A percentile compares a stretch with the other conserved stretches of the same genome.
phyloP scores from a whole-genome alignment of 2,113 vertebrate species.

The Nicator chloris region DNA sequence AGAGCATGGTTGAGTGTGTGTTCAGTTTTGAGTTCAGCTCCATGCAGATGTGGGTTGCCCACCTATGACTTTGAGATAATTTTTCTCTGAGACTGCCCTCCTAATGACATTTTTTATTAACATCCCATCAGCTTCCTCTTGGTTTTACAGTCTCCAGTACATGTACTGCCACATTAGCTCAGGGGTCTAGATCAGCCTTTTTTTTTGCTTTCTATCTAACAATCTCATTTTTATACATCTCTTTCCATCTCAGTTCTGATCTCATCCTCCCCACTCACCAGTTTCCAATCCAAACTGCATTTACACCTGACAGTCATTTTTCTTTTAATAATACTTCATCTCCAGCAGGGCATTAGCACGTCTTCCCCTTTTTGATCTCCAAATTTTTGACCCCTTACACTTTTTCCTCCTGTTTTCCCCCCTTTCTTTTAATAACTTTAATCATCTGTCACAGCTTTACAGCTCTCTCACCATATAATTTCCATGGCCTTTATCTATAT shows the following conservation, averaged over 20 bases:
- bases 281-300: background rate
- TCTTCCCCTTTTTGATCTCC: background rate
- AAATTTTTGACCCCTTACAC: background rate
- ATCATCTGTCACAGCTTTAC: background rate
- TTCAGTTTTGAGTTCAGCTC: background rate
- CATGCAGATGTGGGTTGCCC: background rate
- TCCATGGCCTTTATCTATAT: background rate
- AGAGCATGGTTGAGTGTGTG: background rate
- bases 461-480: background rate
- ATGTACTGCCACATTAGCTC: background rate
- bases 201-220: background rate
- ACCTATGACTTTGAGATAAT: rapidly evolving
- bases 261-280: background rate
- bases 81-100: background rate
- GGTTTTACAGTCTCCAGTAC: background rate
- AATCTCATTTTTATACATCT: background rate
- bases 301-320: constrained; percentile 13
- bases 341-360: background rate
- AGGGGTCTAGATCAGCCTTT: background rate
- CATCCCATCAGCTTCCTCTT: background rate
- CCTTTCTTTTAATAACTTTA: background rate
- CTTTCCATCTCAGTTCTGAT: background rate
- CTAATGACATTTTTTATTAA: background rate
- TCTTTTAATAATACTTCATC: background rate
- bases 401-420: background rate